Base-by-base conservation (phyloP, 2,113 vertebrate species). In the Phrynosoma platyrhinos region DNA sequence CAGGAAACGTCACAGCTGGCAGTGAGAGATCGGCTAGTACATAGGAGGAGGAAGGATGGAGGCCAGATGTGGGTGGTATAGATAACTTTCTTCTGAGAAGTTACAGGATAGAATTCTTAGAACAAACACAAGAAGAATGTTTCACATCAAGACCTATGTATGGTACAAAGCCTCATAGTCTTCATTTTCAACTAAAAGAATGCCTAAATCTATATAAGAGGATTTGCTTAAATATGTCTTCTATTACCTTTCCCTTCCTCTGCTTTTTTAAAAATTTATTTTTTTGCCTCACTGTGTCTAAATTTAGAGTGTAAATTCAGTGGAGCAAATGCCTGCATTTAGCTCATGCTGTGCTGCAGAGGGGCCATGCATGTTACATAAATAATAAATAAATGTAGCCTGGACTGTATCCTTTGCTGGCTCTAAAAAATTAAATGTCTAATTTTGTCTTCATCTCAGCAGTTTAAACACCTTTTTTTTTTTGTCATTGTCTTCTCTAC, bases 81-180 rank as follows among this genome's bases (percentile, higher is more conserved):
- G 82, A 71, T 83, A 83, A 52, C 36, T n/a, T 82, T 42, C 13
- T 30, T 47, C 40, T 66, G 80, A 82, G 36, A 82, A 66, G 80
- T 68, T 47, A 52, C n/a, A 83, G 81, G 36, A 68, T 10, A 23
- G 40, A 83, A 71, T 53, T 53, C 82, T 83, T 71, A 71, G 30
- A 71, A 68, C 21, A 68, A 68, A 68, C 4, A 68, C 64, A 23
- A 68, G 23, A 68, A 23, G 64, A 25, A 25, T 68, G 64, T 12
- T 27, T 78, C 76, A 78, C 13, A 25, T 27, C 42, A 78, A 78
- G 76, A 78, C 47, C 82, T 16, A 21, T 25, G 2, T 53, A 7
- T 83, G 32, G 40, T n/a, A 55, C n/a, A 47, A 72, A 53, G 68
- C 6, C 64, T 52, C 27, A 69, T 30, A 25, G 68, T 69, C 27